phyloP scores from a whole-genome alignment of 1,140 invertebrate genomes.

The Sarcophaga bullata region DNA sequence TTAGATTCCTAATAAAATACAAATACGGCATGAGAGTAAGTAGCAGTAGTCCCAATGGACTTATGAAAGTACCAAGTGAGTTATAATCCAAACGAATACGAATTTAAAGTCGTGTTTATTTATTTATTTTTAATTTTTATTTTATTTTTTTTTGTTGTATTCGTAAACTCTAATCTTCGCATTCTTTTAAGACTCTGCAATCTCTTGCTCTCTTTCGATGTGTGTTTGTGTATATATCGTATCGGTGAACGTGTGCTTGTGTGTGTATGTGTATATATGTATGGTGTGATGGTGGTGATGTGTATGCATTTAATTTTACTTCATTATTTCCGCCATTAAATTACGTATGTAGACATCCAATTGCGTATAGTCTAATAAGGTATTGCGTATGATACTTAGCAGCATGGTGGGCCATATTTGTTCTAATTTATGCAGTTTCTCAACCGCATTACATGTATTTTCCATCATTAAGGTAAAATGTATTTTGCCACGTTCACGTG shows the following conservation, averaged over 20 bases:
- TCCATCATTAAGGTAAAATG: slow-evolving; percentile 76
- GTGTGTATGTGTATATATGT: too few relatives aligned
- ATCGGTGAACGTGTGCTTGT: too few relatives aligned
- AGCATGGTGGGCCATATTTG: slow-evolving; percentile 79
- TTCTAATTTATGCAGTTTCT: slow-evolving; percentile 78
- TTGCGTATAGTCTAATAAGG: slow-evolving; percentile 79
- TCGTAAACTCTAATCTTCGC: not conserved
- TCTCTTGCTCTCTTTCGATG: not conserved
- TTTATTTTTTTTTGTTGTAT: not conserved
- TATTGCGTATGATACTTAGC: slow-evolving; percentile 78
- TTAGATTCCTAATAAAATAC: too few relatives aligned
- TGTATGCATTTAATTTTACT: slow-evolving; percentile 45
- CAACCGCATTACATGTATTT: slow-evolving; percentile 76
- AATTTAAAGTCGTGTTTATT: not conserved
- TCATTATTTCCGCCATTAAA: slow-evolving; percentile 62
- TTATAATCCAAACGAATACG: too few relatives aligned
- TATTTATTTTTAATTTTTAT: not conserved
- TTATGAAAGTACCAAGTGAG: too few relatives aligned
- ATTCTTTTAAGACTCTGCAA: too few relatives aligned
- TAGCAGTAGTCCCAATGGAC: too few relatives aligned
- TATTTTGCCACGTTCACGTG: slow-evolving; percentile 76
- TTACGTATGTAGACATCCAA: slow-evolving; percentile 81
- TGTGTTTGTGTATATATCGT: slow-evolving; percentile 8
- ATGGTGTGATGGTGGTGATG: not conserved
- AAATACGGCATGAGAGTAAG: too few relatives aligned